Evolutionary conservation across 37 sponge, comb jelly and placozoan species (phyloP), one percentile per base, ranked within the genome.

Genomic region (Haliclona indistincta): DNA sequence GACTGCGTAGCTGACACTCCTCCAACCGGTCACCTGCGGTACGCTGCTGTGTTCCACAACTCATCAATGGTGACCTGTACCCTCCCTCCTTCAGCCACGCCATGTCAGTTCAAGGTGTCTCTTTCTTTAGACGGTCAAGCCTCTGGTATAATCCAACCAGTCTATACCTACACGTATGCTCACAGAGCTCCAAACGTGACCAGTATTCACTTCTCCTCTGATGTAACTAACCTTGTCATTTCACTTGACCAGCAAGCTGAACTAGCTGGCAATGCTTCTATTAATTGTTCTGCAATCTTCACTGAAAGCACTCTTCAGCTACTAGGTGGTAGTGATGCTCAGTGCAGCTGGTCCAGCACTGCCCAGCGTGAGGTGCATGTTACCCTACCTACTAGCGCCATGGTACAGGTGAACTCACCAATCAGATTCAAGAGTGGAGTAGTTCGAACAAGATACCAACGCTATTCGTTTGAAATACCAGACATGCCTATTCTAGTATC

Each of bases 41-140:
- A 20, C 17, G 17, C 79, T n/a, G 82, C 79, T 19, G 42, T 26
- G 22, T 92, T 36, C 64, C 52, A 77, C 20, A 71, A 56, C 45
- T 15, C 30, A 1, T 37, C 80, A 13, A 56, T 54, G 25, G 37
- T 82, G n/a, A 38, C 62, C 2, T 95, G 95, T 61, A 42, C 36
- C 33, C 37, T 95, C 6, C 95, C 95, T 13, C 55, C 75, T 20
- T 68, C 88, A n/a, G n/a, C 34, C 0, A 19, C 30, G 43, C 84
- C 88, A 1, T 95, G 95, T 62, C 73, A 67, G 35, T 79, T 87
- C 6, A 80, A 55, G 0, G 54, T 91, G 23, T 43, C 30, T 2
- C 77, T 95, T 4, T 56, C 71, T 29, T 30, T 91, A 0, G 85
- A 95, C 68, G 91, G 91, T 2, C 91, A 95, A 44, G 38, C 3